Conservation (phyloP, 2,797 vertebrate species). For the Ctenopoma kingsleyae region DNA sequence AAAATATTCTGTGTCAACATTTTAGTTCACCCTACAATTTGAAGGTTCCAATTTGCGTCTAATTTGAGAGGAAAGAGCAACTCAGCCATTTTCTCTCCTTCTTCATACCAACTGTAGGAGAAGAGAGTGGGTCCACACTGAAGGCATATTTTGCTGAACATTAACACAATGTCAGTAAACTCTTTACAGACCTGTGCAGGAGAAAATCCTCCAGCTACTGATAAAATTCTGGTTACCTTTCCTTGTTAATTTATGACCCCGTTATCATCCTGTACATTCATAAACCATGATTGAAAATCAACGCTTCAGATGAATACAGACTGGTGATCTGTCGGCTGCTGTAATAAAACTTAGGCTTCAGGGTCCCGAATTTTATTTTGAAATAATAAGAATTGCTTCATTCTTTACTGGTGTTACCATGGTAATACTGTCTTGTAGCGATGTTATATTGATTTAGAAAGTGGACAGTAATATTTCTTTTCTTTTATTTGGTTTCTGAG, state of each 20-base stretch:
- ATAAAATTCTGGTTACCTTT: slow-evolving; percentile 87
- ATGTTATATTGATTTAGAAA: slow-evolving; percentile 99
- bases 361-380: slow-evolving; percentile 98
- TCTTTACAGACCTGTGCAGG: slow-evolving; percentile 64
- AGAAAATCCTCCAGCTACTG: slow-evolving; percentile 70
- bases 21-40: slow-evolving; percentile 66
- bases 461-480: slow-evolving; percentile 99
- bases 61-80: slow-evolving; percentile 74
- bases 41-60: slow-evolving; percentile 73
- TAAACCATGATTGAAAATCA: slow-evolving; percentile 97
- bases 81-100: slow-evolving; percentile 77
- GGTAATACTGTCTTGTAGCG: slow-evolving; percentile 98
- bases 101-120: slow-evolving; percentile 68
- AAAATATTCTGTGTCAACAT: slow-evolving; percentile 72
- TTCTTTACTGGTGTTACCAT: slow-evolving; percentile 99
- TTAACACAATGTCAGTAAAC: slow-evolving; percentile 66
- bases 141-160: slow-evolving; percentile 76
- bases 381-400: slow-evolving; percentile 99
- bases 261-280: slow-evolving; percentile 93
- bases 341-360: slow-evolving; percentile 99
- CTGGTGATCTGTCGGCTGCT: slow-evolving; percentile 94
- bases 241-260: slow-evolving; percentile 85
- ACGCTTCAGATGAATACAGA: slow-evolving; percentile 97
- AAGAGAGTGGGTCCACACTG: slow-evolving; percentile 74
- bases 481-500: slow-evolving; percentile 98